Conservation (phyloP, 2,797 vertebrate genomes). For the Orientallactaga sibirica region DNA sequence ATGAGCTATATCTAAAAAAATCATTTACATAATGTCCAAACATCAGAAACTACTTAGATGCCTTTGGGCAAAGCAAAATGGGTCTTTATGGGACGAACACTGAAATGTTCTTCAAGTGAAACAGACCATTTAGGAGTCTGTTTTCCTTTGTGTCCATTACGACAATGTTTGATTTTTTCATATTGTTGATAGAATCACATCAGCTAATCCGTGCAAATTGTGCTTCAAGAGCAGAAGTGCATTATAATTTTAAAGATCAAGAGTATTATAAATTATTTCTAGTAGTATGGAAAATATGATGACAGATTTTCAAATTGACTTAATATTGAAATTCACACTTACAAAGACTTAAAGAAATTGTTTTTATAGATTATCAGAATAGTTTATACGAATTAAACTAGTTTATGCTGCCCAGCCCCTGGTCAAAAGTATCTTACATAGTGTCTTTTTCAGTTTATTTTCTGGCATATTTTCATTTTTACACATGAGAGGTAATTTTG, state of each 20-base stretch:
- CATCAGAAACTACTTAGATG: slow-evolving; percentile 38
- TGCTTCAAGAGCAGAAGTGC: slow-evolving; percentile 16
- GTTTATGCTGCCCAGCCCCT: not conserved
- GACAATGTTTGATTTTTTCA: slow-evolving; percentile 20
- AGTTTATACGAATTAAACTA: slow-evolving; percentile 40
- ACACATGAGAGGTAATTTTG: not conserved
- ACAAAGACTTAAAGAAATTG: slow-evolving; percentile 39
- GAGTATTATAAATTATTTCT: slow-evolving; percentile 28
- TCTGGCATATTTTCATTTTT: slow-evolving; percentile 33
- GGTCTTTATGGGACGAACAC: slow-evolving; percentile 42
- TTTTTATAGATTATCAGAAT: slow-evolving; percentile 31
- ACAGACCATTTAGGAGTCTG: not conserved
- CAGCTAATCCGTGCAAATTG: slow-evolving; percentile 4
- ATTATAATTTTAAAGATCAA: slow-evolving; percentile 21
- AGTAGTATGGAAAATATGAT: not conserved
- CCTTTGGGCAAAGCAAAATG: slow-evolving; percentile 11
- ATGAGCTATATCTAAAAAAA: slow-evolving; percentile 58
- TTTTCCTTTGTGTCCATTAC: not conserved
- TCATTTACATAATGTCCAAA: slow-evolving; percentile 31
- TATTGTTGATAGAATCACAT: not conserved
- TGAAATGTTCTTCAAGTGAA: slow-evolving; percentile 41
- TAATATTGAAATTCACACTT: slow-evolving; percentile 6
- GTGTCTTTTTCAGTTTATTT: not conserved
- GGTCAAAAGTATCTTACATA: not conserved
- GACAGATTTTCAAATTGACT: slow-evolving; percentile 15